Percentiles rank a stretch among this genome's conserved stretches.
These are phyloP conservation scores for Oophaga sylvatica DNA, from an alignment of 2,797 vertebrate species.

Conservation along the genomic window DNA sequence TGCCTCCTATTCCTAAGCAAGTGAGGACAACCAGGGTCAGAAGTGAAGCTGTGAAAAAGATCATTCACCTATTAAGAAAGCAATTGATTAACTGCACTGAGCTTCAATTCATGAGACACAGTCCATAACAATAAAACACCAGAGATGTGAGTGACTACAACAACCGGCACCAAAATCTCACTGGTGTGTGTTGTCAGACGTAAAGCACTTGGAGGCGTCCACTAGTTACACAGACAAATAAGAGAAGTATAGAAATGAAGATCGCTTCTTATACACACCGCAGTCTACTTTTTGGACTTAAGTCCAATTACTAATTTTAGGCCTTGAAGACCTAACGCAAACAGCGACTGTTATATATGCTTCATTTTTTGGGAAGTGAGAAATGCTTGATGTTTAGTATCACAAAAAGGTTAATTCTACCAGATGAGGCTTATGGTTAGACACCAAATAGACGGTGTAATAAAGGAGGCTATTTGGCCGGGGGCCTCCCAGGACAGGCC, in stretches of 20 bases:
- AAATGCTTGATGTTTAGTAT: constrained; percentile 23
- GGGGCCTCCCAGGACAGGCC: constrained; percentile 52
- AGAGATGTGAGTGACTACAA: too few species aligned
- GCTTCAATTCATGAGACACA: too few species aligned
- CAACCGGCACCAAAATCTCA: too few species aligned
- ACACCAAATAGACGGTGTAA: constrained; percentile 30
- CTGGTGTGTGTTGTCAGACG: too few species aligned
- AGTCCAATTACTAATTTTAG: not conserved
- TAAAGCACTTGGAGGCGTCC: not conserved
- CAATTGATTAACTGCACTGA: too few species aligned
- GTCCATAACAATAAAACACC: too few species aligned
- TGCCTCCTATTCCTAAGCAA: too few species aligned
- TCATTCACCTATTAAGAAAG: too few species aligned
- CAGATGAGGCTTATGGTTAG: constrained; percentile 40
- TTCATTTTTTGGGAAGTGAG: constrained; percentile 12
- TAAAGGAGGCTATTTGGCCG: constrained; percentile 45
- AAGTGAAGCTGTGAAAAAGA: too few species aligned
- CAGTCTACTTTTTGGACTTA: not conserved
- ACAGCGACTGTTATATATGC: not conserved
- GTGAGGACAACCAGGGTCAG: too few species aligned
- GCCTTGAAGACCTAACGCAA: not conserved
- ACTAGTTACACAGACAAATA: not conserved
- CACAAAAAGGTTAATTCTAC: constrained; percentile 32
- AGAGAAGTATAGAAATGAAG: not conserved
- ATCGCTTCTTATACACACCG: not conserved